Conservation (phyloP, 2,113 vertebrate genomes). For the Leucopsar rothschildi region DNA sequence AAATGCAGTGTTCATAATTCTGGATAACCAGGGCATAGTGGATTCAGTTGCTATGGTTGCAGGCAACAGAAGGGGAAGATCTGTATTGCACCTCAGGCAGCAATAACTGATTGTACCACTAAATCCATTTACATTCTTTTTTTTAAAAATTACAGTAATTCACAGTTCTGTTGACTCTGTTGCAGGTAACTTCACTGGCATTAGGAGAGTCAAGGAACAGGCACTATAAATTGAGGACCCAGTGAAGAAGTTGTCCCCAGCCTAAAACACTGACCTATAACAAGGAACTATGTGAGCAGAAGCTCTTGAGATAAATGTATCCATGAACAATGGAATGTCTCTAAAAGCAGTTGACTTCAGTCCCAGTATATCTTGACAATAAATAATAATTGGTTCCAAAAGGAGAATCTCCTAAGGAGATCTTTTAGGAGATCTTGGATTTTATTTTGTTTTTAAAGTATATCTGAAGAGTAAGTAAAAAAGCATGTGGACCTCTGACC, state of each 20-base stretch:
- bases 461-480: background rate
- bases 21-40: slow-evolving; percentile 23
- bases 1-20: background rate
- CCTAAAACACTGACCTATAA: background rate
- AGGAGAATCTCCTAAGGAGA: background rate
- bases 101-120: background rate
- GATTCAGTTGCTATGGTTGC: slow-evolving; percentile 62
- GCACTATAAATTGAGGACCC: background rate
- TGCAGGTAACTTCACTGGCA: background rate
- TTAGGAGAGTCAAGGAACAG: background rate
- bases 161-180: background rate
- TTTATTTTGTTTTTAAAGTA: background rate
- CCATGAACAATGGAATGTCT: background rate
- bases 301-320: background rate
- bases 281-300: background rate
- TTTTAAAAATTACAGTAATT: background rate
- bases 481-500: background rate
- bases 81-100: slow-evolving; percentile 16
- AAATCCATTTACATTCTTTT: background rate
- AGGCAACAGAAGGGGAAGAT: slow-evolving; percentile 25
- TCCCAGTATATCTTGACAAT: background rate
- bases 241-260: background rate
- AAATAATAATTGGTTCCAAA: background rate
- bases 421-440: background rate
- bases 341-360: background rate